Evolutionary conservation across 2,888 invertebrate genomes (phyloP), one percentile per base, ranked within the genome.

Genomic region (Lasioglossum leucozonium): DNA sequence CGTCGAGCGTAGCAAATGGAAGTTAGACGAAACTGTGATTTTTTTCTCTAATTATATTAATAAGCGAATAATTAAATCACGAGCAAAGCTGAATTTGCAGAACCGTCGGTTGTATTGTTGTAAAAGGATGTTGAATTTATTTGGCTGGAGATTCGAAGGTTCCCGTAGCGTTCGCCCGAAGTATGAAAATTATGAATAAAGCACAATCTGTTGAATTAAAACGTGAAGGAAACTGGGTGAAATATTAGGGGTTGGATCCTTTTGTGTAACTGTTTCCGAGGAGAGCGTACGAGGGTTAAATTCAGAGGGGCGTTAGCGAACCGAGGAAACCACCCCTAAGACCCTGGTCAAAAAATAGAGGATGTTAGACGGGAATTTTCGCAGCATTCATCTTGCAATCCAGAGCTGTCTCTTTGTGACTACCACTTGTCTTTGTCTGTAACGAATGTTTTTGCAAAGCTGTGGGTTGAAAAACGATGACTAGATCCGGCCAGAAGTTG

Each of bases 401-500:
- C 62, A 16, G 26, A 62, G 62, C 62, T 62, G 62, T 62, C 62
- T 30, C 62, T 62, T 30, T 30, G 16, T 62, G 62, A 62, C 62
- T 62, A 62, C 62, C 62, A 62, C 62, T 62, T 30, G 30, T 62
- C 62, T 62, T 62, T 62, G 62, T 62, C 62, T 30, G 30, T 62
- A 62, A 62, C 6, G 62, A 62, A 62, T 62, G 62, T 62, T 62
- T 62, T 62, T 62, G 30, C 62, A 62, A 62, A 62, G 62, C 30
- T 16, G 30, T 30, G 62, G 62, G 30, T 30, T 62, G 62, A 30
- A 16, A 62, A 62, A 62, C 62, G 16, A 30, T 30, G 62, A 30
- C 62, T 16, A 62, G 30, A 16, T 30, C 30, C 30, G 16, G 16
- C 62, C 30, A 30, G 62, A 55, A 30, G 62, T 62, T 62, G n/a